Base-by-base conservation (phyloP, 2,113 vertebrate species). In the Myotis davidii region DNA sequence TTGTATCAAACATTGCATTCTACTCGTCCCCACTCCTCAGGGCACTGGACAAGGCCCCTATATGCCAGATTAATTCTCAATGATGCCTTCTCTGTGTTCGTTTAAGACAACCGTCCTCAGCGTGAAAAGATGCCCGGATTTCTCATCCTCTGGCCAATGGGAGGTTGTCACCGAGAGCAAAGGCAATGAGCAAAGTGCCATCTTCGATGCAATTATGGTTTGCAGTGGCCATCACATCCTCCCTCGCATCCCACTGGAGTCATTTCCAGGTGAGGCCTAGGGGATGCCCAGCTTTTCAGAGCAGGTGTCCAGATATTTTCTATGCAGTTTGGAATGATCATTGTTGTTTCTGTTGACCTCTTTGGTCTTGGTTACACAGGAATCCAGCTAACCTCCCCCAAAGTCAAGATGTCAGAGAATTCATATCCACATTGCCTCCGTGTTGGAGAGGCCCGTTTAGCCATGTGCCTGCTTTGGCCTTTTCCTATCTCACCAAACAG, bases 181-280 rank as follows among this genome's bases (percentile, higher is more conserved):
- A 0, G 97, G 98, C 54, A 94, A 97, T 45, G 96, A 99, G 94
- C 98, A 99, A 32, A 95, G 69, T 0, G 95, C 97, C 0, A 6
- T 98, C 73, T 99, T 99, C 96, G 99, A 99, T 21, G 98, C 98
- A 0, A 97, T 99, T 17, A 93, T 99, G 96, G 98, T 99, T 83
- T 99, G 99, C 98, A 98, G 97, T 0, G 97, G 98, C 52, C 98
- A 98, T 37, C 98, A 98, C 95, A 98, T 97, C 56, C n/a, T 98
- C 17, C 98, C 98, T 0, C 45, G 96, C 42, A 94, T 98, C 37
- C 99, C 98, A 0, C 94, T 99, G 94, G 93, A 97, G 67, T 97
- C 98, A 2, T 98, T 99, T 96, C 94, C 98, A 98, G 99, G 99
- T 99, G 97, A 97, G 97, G 52, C 42, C 54, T 21, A 0, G 1